Conservation (phyloP, 1,140 invertebrate genomes). For the Drosophila miranda region DNA sequence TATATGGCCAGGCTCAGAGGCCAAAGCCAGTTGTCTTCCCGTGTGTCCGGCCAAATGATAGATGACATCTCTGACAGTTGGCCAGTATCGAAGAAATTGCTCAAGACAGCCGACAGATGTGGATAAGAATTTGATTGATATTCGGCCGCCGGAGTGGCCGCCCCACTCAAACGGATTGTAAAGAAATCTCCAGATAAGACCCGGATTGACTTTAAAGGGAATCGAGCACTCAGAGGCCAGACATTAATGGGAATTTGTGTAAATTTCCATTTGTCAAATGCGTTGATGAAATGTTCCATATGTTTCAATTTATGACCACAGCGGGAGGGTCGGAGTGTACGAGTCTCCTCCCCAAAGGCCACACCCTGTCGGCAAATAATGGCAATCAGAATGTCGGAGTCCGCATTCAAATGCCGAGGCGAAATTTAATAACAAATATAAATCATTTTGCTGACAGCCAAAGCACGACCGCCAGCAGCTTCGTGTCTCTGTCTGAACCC, state of each 20-base stretch:
- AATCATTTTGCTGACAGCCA: slow-evolving; percentile 76
- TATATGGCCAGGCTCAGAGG: slow-evolving; percentile 31
- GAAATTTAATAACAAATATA: slow-evolving; percentile 80
- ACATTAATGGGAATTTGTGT: slow-evolving; percentile 2
- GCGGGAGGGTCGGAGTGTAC: neutral
- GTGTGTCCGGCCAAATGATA: slow-evolving; percentile 49
- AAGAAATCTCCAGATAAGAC: neutral
- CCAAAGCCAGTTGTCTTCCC: slow-evolving; percentile 38
- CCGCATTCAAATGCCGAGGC: slow-evolving; percentile 68
- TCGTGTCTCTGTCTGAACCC: neutral
- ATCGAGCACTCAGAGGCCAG: neutral
- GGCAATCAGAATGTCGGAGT: slow-evolving; percentile 68
- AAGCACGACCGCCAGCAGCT: slow-evolving; percentile 51
- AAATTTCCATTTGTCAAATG: slow-evolving; percentile 20
- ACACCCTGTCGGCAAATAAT: slow-evolving; percentile 67
- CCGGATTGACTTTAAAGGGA: slow-evolving; percentile 27
- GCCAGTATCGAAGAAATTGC: slow-evolving; percentile 36
- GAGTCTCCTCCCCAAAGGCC: slow-evolving; percentile 49
- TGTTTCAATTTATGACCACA: slow-evolving; percentile 57
- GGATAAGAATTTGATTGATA: slow-evolving; percentile 52
- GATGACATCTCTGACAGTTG: slow-evolving; percentile 35
- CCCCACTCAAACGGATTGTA: slow-evolving; percentile 1
- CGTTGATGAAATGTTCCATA: slow-evolving; percentile 46
- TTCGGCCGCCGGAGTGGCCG: slow-evolving; percentile 17
- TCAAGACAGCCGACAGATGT: slow-evolving; percentile 44